Conservation (phyloP, 2,888 invertebrate species). For the Agriopis marginaria region DNA sequence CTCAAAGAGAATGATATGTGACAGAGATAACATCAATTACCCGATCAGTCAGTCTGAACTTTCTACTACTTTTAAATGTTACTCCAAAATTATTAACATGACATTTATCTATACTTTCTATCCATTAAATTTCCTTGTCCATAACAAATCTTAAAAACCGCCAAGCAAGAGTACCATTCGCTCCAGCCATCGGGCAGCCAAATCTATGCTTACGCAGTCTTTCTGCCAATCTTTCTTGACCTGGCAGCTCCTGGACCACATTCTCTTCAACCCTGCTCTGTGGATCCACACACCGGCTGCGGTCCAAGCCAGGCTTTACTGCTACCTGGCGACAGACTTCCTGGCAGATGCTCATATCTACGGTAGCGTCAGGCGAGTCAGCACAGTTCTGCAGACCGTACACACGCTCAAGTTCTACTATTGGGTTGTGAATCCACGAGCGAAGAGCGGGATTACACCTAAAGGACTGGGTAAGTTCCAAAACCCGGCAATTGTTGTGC, state of each 20-base stretch:
- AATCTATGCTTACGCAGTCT: conserved; percentile 90
- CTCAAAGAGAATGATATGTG: not conserved
- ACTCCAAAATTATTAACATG: not conserved
- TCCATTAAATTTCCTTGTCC: not conserved
- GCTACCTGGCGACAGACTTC: conserved; percentile 99
- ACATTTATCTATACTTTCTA: not conserved
- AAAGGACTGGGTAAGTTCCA: conserved; percentile 94
- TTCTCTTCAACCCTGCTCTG: conserved; percentile 99
- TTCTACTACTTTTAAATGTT: not conserved
- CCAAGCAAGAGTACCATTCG: conserved; percentile 77
- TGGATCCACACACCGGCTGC: conserved; percentile 99
- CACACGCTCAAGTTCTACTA: conserved; percentile 99
- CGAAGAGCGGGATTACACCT: conserved; percentile 97
- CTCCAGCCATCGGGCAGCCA: conserved; percentile 83
- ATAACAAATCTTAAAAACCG: not conserved
- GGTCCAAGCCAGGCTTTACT: conserved; percentile 97
- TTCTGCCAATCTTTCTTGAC: conserved; percentile 96
- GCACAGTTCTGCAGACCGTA: conserved; percentile 98
- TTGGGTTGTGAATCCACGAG: conserved; percentile 98
- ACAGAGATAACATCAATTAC: not conserved
- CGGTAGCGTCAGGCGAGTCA: conserved; percentile 97
- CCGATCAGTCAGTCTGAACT: not conserved
- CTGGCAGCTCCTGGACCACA: conserved; percentile 99
- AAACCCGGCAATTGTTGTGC: not conserved
- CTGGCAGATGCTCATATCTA: conserved; percentile 98